phyloP scores from a whole-genome alignment of 2,797 vertebrate genomes.

The Anisognathus igniventris region DNA sequence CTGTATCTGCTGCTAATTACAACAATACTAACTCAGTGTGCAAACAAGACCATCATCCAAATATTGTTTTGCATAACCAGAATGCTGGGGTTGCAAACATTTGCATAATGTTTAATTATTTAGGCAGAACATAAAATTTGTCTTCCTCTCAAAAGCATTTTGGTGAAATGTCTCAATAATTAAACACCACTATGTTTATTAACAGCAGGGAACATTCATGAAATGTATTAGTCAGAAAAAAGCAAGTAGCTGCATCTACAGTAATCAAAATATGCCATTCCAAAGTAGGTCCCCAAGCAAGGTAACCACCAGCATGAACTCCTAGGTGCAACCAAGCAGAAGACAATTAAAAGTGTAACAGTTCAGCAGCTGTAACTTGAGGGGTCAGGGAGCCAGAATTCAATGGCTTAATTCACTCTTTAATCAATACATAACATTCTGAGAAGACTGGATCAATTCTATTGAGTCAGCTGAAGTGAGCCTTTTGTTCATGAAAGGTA shows the following conservation, averaged over 20 bases:
- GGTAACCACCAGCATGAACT: neutral
- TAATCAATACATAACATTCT: neutral
- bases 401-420: conserved; percentile 12
- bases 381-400: neutral
- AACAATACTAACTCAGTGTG: conserved; percentile 1
- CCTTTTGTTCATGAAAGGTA: neutral
- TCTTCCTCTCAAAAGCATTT: conserved; percentile 32
- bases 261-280: neutral
- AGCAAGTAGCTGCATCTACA: neutral
- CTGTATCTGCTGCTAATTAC: conserved; percentile 22
- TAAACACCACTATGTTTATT: conserved; percentile 51
- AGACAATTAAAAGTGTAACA: neutral
- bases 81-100: conserved; percentile 12
- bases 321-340: neutral
- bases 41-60: conserved; percentile 38
- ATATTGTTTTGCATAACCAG: conserved; percentile 44
- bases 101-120: conserved; percentile 61
- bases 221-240: conserved; percentile 38
- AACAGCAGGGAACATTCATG: conserved; percentile 25
- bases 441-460: neutral
- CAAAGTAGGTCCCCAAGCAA: neutral
- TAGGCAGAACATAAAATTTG: conserved; percentile 37
- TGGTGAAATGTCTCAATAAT: conserved; percentile 55
- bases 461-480: neutral
- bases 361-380: neutral